Conservation (phyloP, 2,113 vertebrate species). For the Ariopsis seemanni region DNA sequence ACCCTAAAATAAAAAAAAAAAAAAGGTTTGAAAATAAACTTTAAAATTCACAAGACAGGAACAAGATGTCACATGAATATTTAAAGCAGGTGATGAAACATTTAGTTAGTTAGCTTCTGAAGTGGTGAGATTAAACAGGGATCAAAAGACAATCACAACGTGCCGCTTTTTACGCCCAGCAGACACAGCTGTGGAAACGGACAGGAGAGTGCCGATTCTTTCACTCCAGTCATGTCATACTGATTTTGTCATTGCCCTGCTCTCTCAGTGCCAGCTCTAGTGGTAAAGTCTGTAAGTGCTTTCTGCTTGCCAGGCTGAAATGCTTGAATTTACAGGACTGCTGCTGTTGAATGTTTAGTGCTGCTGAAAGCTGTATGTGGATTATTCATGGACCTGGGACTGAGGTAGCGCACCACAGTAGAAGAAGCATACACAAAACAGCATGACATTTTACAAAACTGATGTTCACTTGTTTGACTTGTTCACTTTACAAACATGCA, state of each 20-base stretch:
- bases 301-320: background rate
- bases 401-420: background rate
- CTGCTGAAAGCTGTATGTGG: slow-evolving; percentile 8
- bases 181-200: slow-evolving; percentile 26
- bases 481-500: background rate
- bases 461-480: background rate
- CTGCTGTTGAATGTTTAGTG: slow-evolving; percentile 5
- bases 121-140: slow-evolving; percentile 35
- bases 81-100: slow-evolving; percentile 40
- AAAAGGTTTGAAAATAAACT: slow-evolving; percentile 3
- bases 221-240: background rate
- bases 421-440: background rate
- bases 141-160: slow-evolving; percentile 33
- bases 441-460: background rate
- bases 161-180: slow-evolving; percentile 23
- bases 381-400: slow-evolving; percentile 44
- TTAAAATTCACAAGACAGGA: slow-evolving; percentile 10
- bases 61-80: slow-evolving; percentile 43
- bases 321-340: background rate
- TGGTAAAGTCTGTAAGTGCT: background rate
- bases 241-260: background rate
- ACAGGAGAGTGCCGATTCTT: background rate
- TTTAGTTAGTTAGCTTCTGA: slow-evolving; percentile 22
- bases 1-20: background rate
- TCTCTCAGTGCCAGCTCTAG: background rate